Base-by-base conservation (phyloP, 2,888 invertebrate genomes). In the Quadroppia sp. region DNA sequence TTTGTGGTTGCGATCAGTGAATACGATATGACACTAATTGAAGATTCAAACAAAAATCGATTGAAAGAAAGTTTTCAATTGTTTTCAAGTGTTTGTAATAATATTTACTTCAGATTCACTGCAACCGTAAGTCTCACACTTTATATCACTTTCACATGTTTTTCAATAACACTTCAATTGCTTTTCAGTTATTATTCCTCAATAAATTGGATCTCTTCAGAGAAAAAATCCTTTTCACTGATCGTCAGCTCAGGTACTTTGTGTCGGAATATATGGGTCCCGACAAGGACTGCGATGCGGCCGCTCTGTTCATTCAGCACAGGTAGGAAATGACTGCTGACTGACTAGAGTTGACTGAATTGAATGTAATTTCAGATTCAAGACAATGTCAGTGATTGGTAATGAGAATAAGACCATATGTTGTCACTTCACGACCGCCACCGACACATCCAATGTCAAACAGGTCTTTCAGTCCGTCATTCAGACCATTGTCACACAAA, bases 351-450 rank as follows among this genome's bases (percentile, higher is more conserved):
- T 45, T 45, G 45, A 45, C n/a, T 45, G 6, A n/a, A 45, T 48
- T n/a, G 20, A 6, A 15, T 48, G 7, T 6, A 56, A 28, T 15
- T 30, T 30, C 7, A 53, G 42, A 40, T 74, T 74, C 15, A 53
- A 59, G 2, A 7, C 71, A 17, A 45, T 74, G 32, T 7, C 74
- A 36, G 20, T 23, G 6, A 28, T 9, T 13, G 23, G 40, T 32
- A 85, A 86, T 78, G 85, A 86, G 7, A 82, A 86, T 67, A 86
- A 87, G 81, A 85, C 87, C 15, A 82, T 88, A 36, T 87, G 87
- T 80, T 87, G 87, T 1, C 88, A 88, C 81, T 88, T 88, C 80
- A 88, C 87, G 53, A 88, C 88, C 15, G 88, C 88, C 40, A 88
- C 88, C 0, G 88, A 88, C 79, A 88, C 88, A 30, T 86, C 86